Evolutionary conservation across 2,797 vertebrate genomes (phyloP).

Genomic region (Sebastes hubbsi): DNA sequence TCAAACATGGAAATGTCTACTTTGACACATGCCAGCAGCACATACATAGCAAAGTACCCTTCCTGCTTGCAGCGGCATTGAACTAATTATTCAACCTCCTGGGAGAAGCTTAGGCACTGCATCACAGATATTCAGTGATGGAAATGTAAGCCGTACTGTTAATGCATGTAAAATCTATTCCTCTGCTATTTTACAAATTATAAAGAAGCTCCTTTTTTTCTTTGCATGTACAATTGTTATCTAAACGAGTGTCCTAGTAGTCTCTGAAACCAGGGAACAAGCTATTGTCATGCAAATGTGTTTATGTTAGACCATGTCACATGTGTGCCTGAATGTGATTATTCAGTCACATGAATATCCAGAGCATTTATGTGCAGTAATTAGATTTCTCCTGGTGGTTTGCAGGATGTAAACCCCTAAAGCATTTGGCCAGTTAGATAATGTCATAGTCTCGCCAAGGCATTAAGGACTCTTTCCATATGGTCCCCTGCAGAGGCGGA

Average conservation of each 20-base stretch:
- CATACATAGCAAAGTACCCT: neutral
- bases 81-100: slow-evolving; percentile 3
- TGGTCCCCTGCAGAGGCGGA: neutral
- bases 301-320: slow-evolving; percentile 3
- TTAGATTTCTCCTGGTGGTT: slow-evolving; percentile 27
- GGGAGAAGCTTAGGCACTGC: neutral
- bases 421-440: slow-evolving; percentile 1
- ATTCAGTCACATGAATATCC: slow-evolving; percentile 15
- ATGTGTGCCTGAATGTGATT: slow-evolving; percentile 16
- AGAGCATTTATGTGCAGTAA: slow-evolving; percentile 15
- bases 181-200: neutral
- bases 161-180: neutral
- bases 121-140: neutral
- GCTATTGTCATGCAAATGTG: slow-evolving; percentile 12
- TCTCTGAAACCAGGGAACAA: neutral
- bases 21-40: neutral
- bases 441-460: slow-evolving; percentile 2
- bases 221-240: neutral
- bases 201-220: neutral
- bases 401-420: neutral
- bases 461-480: neutral
- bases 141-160: neutral
- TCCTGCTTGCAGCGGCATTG: neutral
- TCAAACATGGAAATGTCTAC: neutral
- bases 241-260: neutral